Evolutionary conservation across 2,888 invertebrate genomes (phyloP).

Genomic region (Drosophila cracens): DNA sequence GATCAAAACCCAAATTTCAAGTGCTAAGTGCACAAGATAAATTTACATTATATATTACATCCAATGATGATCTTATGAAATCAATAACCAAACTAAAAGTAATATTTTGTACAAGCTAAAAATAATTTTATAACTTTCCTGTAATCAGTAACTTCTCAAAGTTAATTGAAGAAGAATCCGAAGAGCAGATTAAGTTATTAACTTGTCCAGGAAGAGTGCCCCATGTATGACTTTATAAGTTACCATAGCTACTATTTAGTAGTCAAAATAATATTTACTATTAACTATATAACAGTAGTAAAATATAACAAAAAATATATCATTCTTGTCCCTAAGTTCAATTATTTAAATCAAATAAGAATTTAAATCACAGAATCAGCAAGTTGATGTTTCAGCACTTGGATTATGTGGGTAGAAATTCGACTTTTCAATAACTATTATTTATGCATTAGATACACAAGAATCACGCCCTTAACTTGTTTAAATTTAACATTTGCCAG

Average conservation of each 20-base stretch:
- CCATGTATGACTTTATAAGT: background rate
- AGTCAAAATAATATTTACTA: too few species aligned
- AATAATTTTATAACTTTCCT: background rate
- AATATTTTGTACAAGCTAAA: background rate
- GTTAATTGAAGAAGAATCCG: background rate
- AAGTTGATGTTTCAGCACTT: background rate
- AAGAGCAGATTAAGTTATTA: background rate
- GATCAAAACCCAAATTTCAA: constrained; percentile 25
- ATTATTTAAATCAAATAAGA: background rate
- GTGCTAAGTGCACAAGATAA: constrained; percentile 20
- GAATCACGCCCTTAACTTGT: background rate
- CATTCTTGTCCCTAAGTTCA: background rate
- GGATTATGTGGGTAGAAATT: background rate
- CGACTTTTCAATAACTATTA: background rate
- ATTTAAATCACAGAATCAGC: background rate
- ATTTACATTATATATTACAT: background rate
- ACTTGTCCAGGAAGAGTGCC: background rate
- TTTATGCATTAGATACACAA: background rate
- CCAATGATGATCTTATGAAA: background rate
- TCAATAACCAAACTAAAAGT: background rate
- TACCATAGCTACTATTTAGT: too few species aligned
- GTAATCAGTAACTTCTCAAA: background rate
- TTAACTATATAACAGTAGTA: too few species aligned
- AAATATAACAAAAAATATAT: background rate
- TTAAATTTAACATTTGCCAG: constrained; percentile 3